phyloP scores from a whole-genome alignment of 2,113 vertebrate species.

The Scytalopus superciliaris region DNA sequence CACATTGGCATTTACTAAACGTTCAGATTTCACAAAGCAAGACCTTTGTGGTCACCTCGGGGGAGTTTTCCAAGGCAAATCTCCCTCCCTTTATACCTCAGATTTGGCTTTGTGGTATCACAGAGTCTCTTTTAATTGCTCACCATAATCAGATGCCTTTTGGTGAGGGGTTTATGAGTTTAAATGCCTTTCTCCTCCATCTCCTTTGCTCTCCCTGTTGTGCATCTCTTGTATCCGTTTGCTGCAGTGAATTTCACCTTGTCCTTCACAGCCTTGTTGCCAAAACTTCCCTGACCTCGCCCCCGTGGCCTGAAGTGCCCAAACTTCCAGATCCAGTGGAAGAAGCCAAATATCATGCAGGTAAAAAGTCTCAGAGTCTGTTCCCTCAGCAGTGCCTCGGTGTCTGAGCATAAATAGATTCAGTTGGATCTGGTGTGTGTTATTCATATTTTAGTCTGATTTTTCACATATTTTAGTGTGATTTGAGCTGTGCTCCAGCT shows the following conservation, averaged over 20 bases:
- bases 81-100: not conserved
- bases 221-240: not conserved
- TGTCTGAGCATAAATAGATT: not conserved
- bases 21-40: not conserved
- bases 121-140: not conserved
- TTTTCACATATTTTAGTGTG: accelerated
- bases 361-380: slow-evolving; percentile 3
- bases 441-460: accelerated
- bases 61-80: not conserved
- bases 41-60: not conserved
- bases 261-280: slow-evolving; percentile 68
- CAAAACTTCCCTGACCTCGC: slow-evolving; percentile 80
- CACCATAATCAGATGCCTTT: not conserved
- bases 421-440: not conserved
- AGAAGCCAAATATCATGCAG: slow-evolving; percentile 74
- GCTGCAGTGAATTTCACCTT: not conserved
- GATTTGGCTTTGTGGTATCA: not conserved
- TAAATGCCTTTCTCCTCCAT: not conserved
- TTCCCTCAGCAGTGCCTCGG: not conserved
- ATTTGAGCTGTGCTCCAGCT: not conserved
- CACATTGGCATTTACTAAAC: not conserved
- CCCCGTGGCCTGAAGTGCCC: slow-evolving; percentile 78
- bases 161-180: not conserved
- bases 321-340: slow-evolving; percentile 71
- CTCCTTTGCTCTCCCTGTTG: not conserved